Evolutionary conservation across 1,140 invertebrate species (phyloP), one percentile per base, ranked within the genome.

Genomic region (Drosophila baimaii): DNA sequence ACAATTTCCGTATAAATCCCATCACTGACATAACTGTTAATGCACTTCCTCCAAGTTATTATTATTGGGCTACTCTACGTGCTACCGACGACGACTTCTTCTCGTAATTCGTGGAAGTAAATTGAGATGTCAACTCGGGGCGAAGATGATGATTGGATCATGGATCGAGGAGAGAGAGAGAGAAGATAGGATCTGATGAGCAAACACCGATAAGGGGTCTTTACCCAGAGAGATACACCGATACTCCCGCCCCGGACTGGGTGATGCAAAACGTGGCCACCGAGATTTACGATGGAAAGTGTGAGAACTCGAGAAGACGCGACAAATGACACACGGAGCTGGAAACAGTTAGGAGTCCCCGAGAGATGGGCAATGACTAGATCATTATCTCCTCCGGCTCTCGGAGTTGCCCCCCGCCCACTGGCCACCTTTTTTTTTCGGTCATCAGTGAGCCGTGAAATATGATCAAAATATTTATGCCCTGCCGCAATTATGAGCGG

Each of bases 401-500:
- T 55, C 31, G 52, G 59, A 43, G n/a, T n/a, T 54, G 13, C 52
- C 52, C 41, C 41, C 47, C 15, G 12, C 44, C n/a, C 39, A 33
- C 54, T 35, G 23, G 39, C 25, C 25, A 44, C 41, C 47, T 35
- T 56, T 37, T 54, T 63, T 35, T 56, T 37, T 54, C 33, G 63
- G 66, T 72, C 74, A 47, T 72, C 74, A 81, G 61, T 83, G 76
- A 80, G 62, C 85, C 85, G 77, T 88, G 84, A 88, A 88, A 88
- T 88, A 88, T 88, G 84, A 88, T 88, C 84, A 88, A 88, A 88
- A 88, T 81, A 86, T 85, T 84, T 85, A 71, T 84, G 78, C 74
- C 52, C 64, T 68, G 77, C 77, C 83, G 64, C 83, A 86, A 79
- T 86, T 86, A 88, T 89, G 77, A 77, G 25, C 43, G 39, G 35